Evolutionary conservation across 1,140 invertebrate species (phyloP).

Genomic region (Drosophila aff.): DNA sequence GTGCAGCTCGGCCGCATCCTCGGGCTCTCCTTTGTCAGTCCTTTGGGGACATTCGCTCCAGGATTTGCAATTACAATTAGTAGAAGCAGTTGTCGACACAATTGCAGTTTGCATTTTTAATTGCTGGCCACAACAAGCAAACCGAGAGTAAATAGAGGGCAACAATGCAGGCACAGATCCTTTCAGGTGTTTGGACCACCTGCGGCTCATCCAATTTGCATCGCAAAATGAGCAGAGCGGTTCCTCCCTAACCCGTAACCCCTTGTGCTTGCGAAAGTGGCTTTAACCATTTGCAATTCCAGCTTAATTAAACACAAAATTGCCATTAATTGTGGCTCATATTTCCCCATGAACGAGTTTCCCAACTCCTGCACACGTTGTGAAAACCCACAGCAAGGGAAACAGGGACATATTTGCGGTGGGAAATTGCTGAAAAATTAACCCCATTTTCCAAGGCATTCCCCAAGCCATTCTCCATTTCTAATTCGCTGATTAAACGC

Average conservation of each 20-base stretch:
- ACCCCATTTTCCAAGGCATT: neutral
- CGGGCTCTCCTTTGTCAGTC: conserved; percentile 32
- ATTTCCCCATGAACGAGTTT: neutral
- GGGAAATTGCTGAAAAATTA: neutral
- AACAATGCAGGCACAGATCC: conserved; percentile 13
- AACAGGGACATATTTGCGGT: conserved; percentile 3
- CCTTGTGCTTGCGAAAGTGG: neutral
- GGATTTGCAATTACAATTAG: conserved; percentile 44
- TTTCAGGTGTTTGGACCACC: conserved; percentile 24
- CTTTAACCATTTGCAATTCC: conserved; percentile 21
- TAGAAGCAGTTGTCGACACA: conserved; percentile 7
- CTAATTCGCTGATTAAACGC: conserved; percentile 22
- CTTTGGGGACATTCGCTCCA: conserved; percentile 28
- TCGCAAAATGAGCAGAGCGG: conserved; percentile 6
- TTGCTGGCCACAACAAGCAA: conserved; percentile 51
- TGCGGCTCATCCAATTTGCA: conserved; percentile 49
- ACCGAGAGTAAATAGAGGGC: conserved; percentile 14
- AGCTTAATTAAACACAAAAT: conserved; percentile 46
- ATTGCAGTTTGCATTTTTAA: conserved; percentile 52
- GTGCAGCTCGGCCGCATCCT: conserved; percentile 26
- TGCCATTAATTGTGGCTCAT: conserved; percentile 14
- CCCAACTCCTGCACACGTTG: neutral
- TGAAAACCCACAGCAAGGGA: conserved; percentile 6
- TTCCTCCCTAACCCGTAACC: too few relatives aligned
- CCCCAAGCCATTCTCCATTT: neutral